Conservation (phyloP, 2,797 vertebrate species). For the Halcyon leucocephala region DNA sequence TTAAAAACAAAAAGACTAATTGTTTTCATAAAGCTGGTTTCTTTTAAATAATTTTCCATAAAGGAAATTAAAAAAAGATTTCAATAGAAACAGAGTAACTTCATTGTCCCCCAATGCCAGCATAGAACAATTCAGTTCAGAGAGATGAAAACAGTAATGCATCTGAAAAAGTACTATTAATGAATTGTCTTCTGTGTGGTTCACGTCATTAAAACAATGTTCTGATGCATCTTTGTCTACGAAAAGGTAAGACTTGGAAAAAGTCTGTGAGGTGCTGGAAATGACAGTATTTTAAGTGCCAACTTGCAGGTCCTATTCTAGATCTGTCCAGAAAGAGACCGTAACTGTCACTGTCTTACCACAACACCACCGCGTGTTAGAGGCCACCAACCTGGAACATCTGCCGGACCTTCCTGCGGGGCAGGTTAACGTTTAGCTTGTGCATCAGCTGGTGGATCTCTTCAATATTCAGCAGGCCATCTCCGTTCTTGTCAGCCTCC, state of each 20-base stretch:
- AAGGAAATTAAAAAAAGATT: neutral
- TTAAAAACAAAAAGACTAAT: neutral
- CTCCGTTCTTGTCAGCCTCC: slow-evolving; percentile 97
- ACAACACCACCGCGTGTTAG: neutral
- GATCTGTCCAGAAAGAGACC: neutral
- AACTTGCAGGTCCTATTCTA: neutral
- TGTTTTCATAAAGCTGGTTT: neutral
- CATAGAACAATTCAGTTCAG: neutral
- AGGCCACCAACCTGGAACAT: slow-evolving; percentile 93
- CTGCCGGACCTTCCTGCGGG: slow-evolving; percentile 95
- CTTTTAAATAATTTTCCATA: neutral
- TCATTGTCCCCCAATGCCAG: neutral
- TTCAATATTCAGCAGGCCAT: slow-evolving; percentile 95
- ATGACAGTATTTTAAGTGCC: neutral
- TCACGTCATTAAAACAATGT: fast-evolving
- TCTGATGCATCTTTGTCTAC: neutral
- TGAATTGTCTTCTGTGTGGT: neutral
- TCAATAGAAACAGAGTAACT: neutral
- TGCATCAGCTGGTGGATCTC: slow-evolving; percentile 97
- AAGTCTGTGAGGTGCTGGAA: neutral
- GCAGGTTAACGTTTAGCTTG: slow-evolving; percentile 96
- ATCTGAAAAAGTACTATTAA: neutral
- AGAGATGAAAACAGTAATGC: neutral
- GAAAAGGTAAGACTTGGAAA: neutral
- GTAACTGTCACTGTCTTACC: fast-evolving